Conservation (phyloP, 2,113 vertebrate genomes). For the Smithornis capensis region DNA sequence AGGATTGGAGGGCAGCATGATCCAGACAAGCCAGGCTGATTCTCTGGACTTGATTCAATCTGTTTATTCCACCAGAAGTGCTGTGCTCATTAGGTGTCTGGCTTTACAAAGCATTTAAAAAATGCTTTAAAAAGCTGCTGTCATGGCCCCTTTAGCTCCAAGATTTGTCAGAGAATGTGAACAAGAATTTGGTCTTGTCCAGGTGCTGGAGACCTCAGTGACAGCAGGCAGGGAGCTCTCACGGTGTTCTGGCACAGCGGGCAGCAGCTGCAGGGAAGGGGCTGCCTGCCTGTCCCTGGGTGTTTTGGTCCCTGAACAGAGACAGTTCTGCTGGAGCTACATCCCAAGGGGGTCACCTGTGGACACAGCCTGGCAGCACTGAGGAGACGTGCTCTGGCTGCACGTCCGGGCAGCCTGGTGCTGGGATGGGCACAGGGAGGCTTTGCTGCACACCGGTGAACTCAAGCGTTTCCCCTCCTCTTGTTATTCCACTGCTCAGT, state of each 20-base stretch:
- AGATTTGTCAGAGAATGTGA: rapidly evolving
- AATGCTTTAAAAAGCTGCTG: too few species aligned
- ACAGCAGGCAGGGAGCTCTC: rapidly evolving
- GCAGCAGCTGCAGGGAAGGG: background rate
- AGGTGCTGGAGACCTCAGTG: rapidly evolving
- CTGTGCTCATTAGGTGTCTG: rapidly evolving
- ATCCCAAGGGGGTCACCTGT: background rate
- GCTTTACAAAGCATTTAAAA: background rate
- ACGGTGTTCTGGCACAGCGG: rapidly evolving
- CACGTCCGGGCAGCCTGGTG: background rate
- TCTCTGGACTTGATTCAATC: rapidly evolving
- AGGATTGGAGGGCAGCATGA: background rate
- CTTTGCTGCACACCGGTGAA: rapidly evolving
- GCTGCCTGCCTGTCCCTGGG: background rate
- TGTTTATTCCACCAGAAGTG: rapidly evolving
- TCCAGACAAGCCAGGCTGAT: background rate
- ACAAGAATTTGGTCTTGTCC: background rate
- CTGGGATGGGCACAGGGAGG: rapidly evolving
- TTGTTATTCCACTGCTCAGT: background rate
- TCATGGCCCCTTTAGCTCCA: background rate
- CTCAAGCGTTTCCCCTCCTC: too few species aligned
- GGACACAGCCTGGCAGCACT: background rate
- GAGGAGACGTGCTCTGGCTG: background rate
- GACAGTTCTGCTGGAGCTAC: background rate
- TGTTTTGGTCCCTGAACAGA: background rate